Conservation (phyloP, 2,113 vertebrate genomes). For the Callaeas wilsoni region DNA sequence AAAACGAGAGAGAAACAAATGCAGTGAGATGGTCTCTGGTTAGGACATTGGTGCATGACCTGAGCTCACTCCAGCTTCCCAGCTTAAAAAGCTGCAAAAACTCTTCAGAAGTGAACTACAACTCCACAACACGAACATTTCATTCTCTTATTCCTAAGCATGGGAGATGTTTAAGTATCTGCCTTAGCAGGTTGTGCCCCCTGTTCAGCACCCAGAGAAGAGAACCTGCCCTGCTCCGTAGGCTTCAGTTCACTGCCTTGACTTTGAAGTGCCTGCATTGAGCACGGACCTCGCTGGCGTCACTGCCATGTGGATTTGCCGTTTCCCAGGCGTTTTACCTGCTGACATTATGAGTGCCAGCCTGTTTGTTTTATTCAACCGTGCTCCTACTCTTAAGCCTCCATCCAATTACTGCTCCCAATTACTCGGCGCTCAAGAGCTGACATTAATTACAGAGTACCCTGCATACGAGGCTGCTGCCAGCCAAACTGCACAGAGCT, state of each 20-base stretch:
- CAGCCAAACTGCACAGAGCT: neutral
- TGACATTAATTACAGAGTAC: neutral
- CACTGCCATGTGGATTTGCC: neutral
- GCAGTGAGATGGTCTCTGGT: neutral
- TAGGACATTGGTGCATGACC: fast-evolving
- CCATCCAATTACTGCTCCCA: slow-evolving; percentile 40
- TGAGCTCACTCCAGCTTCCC: neutral
- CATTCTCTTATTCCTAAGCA: neutral
- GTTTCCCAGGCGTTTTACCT: neutral
- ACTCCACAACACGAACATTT: neutral
- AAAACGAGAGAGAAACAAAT: neutral
- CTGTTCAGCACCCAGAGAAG: neutral
- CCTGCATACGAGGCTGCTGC: neutral
- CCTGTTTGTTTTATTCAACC: slow-evolving; percentile 15
- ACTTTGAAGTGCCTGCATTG: fast-evolving
- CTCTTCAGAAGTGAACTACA: neutral
- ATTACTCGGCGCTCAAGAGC: neutral
- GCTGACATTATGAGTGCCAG: neutral
- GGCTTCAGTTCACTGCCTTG: neutral
- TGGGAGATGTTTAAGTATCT: neutral
- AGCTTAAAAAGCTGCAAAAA: neutral
- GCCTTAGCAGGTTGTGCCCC: neutral
- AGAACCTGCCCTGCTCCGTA: neutral
- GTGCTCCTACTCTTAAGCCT: neutral
- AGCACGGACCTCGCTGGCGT: fast-evolving